Evolutionary conservation across 2,113 vertebrate genomes (phyloP).

Genomic region (Rhombomys opimus): DNA sequence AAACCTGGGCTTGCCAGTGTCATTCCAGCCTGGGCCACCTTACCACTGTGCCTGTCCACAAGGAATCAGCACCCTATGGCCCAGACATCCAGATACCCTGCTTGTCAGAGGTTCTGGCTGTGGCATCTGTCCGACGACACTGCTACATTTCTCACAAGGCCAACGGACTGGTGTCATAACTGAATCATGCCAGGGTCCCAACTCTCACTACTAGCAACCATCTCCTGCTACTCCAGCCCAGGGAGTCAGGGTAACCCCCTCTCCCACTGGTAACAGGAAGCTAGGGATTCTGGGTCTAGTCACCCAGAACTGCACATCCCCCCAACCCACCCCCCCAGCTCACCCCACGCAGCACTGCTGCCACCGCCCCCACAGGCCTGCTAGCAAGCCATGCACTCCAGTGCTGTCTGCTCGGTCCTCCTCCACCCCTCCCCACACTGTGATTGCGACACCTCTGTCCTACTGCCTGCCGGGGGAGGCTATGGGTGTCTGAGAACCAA

Average conservation of each 20-base stretch:
- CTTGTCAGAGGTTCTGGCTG: not conserved
- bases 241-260: not conserved
- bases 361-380: conserved; percentile 56
- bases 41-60: not conserved
- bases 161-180: not conserved
- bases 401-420: conserved; percentile 38
- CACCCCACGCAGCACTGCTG: conserved; percentile 46
- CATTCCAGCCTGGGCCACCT: not conserved
- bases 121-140: not conserved
- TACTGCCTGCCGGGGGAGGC: not conserved
- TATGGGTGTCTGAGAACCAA: not conserved
- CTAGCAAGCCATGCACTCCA: conserved; percentile 16
- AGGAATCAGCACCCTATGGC: not conserved
- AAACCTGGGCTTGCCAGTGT: not conserved
- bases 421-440: not conserved
- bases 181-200: not conserved
- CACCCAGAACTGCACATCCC: conserved; percentile 16
- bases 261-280: not conserved
- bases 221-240: not conserved
- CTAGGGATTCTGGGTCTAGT: not conserved
- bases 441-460: conserved; percentile 20
- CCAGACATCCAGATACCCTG: not conserved
- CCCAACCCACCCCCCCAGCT: not conserved
- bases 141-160: not conserved
- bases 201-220: not conserved